Base-by-base conservation (phyloP, 2,113 vertebrate species). In the Oceanodroma tethys region DNA sequence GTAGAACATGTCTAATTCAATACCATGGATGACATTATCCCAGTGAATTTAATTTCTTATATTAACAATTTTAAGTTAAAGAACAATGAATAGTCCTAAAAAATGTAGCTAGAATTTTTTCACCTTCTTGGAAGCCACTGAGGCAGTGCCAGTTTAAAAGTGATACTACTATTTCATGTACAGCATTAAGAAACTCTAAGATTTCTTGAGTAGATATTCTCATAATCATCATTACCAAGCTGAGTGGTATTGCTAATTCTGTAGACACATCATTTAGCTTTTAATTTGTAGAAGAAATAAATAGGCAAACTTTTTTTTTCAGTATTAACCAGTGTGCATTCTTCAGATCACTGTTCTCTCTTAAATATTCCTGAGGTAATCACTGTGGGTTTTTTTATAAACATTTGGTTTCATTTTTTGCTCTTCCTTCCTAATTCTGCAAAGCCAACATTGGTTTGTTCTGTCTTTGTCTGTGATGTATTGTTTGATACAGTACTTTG, bases 291-390 rank as follows among this genome's bases (percentile, higher is more conserved):
- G 93, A 78, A 60, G 0, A 84, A 88, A 76, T 13, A 66, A 70
- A 74, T 12, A 30, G 1, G 10, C 2, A 59, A 16, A 21, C 2
- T 12, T 15, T 16, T 27, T 32, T 32, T 40, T 16, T 22, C 20
- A 7, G 0, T 19, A 16, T 71, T 85, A 79, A 71, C 14, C 4
- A 10, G 1, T 43, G 16, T 0, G 0, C 20, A 17, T 67, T 63
- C 16, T 71, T 60, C 15, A 50, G 18, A 19, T 38, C 7, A 36
- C 17, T 50, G 8, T n/a, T 53, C 27, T 29, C 4, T 63, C 19
- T 84, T 58, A 43, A 66, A n/a, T 25, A 71, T 43, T 42, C 43
- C 19, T 72, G 30, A 72, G 16, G 13, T 30, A 80, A n/a, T 68
- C 14, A 32, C 7, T 11, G 2, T 58, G 8, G 1, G 0, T 0